Percentiles rank a stretch among this genome's conserved stretches.
phyloP scores from a whole-genome alignment of 1,140 invertebrate genomes.

The Drosophila ohnishii region DNA sequence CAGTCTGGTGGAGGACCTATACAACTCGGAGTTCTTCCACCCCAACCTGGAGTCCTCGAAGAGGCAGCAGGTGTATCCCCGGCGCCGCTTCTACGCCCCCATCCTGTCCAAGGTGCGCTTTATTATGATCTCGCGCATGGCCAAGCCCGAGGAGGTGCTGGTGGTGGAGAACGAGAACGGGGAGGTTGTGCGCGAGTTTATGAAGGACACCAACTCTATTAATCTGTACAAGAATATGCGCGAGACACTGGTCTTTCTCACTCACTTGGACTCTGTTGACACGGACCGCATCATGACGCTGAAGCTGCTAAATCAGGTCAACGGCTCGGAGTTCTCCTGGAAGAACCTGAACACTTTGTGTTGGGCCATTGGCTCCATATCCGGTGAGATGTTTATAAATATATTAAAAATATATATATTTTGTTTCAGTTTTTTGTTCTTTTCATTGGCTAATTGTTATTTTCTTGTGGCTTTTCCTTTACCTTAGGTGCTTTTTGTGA shows the following conservation, averaged over 20 bases:
- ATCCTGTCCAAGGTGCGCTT: slow-evolving; percentile 96
- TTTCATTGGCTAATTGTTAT: not conserved
- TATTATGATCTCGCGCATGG: slow-evolving; percentile 99
- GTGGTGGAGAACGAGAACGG: slow-evolving; percentile 99
- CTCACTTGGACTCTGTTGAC: slow-evolving; percentile 98
- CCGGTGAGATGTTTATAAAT: slow-evolving; percentile 85
- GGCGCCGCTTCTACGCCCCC: slow-evolving; percentile 90
- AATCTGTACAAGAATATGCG: slow-evolving; percentile 99
- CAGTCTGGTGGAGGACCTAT: slow-evolving; percentile 94
- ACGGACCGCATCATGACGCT: slow-evolving; percentile 99
- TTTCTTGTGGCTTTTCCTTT: not conserved
- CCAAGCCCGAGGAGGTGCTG: slow-evolving; percentile 99
- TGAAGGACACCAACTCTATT: slow-evolving; percentile 99
- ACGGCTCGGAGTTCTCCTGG: slow-evolving; percentile 99
- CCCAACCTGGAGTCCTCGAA: slow-evolving; percentile 80
- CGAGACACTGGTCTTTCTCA: slow-evolving; percentile 99
- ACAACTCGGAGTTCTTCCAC: slow-evolving; percentile 88
- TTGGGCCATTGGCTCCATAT: slow-evolving; percentile 99
- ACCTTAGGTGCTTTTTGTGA: slow-evolving; percentile 86
- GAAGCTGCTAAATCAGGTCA: slow-evolving; percentile 99
- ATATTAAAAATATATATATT: not conserved
- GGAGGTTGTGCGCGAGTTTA: slow-evolving; percentile 99
- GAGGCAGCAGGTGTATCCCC: slow-evolving; percentile 80
- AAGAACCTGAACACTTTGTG: slow-evolving; percentile 99
- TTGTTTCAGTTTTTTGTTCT: not conserved